Evolutionary conservation across 1,140 invertebrate species (phyloP).

Genomic region (Rhynchophorus ferrugineus): DNA sequence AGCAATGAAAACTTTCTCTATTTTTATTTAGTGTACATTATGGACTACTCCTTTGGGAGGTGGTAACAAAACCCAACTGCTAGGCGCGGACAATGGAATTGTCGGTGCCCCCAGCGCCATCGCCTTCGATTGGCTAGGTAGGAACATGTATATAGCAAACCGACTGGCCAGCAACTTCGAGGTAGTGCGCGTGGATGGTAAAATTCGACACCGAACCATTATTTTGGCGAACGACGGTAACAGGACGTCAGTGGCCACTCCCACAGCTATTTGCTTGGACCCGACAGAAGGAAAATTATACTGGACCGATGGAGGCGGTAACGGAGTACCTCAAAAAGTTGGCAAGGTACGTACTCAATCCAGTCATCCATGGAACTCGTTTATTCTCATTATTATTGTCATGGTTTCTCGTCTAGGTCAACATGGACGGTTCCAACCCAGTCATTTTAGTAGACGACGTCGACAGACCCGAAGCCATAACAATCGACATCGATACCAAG

Average conservation of each 20-base stretch:
- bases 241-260: constrained; percentile 76
- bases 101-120: constrained; percentile 86
- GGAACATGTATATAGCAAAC: constrained; percentile 93
- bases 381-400: too few relatives aligned
- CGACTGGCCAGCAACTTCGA: constrained; percentile 87
- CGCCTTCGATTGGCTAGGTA: constrained; percentile 92
- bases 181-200: constrained; percentile 80
- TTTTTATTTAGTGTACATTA: constrained; percentile 66
- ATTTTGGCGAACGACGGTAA: constrained; percentile 88
- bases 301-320: constrained; percentile 93
- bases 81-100: constrained; percentile 70
- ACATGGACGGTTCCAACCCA: constrained; percentile 87
- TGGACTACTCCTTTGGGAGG: constrained; percentile 77
- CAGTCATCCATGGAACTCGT: too few relatives aligned
- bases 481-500: constrained; percentile 77
- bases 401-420: too few relatives aligned
- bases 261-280: constrained; percentile 82
- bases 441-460: constrained; percentile 59
- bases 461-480: constrained; percentile 71
- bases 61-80: constrained; percentile 79
- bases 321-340: constrained; percentile 84
- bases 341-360: constrained; percentile 46
- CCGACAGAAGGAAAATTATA: constrained; percentile 84
- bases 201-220: constrained; percentile 74
- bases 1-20: constrained; percentile 5